Conservation (phyloP, 2,888 invertebrate genomes). For the Penaeus monodon region DNA sequence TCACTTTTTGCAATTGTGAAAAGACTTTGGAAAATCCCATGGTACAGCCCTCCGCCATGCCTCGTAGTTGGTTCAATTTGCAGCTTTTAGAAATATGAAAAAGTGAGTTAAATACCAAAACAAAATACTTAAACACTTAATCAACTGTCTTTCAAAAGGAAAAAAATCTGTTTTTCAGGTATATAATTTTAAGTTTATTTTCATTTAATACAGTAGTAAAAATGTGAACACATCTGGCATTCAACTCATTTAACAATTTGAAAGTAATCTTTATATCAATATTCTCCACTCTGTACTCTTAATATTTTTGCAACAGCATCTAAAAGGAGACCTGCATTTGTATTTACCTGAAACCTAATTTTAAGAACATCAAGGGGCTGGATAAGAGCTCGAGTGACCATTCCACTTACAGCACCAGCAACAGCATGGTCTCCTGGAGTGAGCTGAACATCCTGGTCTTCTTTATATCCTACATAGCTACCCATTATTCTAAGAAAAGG, state of each 20-base stretch:
- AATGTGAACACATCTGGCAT: too few relatives aligned
- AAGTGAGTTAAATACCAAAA: too few relatives aligned
- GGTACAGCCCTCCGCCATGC: slow-evolving; percentile 75
- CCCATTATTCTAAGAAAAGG: slow-evolving; percentile 36
- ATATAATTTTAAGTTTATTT: not conserved
- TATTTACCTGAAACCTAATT: slow-evolving; percentile 87
- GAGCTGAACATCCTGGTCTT: slow-evolving; percentile 31
- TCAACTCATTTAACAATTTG: too few relatives aligned
- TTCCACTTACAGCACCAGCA: slow-evolving; percentile 87
- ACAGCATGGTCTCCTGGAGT: slow-evolving; percentile 65
- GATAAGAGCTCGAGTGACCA: slow-evolving; percentile 82
- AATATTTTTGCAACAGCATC: not conserved
- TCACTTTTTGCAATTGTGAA: slow-evolving; percentile 86
- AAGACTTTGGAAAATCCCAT: slow-evolving; percentile 83
- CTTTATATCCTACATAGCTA: slow-evolving; percentile 46
- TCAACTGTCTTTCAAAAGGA: not conserved
- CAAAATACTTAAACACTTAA: slow-evolving; percentile 6
- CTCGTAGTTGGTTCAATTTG: slow-evolving; percentile 88
- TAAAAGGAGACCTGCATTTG: not conserved
- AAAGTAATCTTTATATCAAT: too few relatives aligned
- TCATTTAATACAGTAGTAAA: not conserved
- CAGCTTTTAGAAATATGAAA: slow-evolving; percentile 73
- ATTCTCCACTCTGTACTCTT: not conserved
- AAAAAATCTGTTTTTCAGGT: not conserved
- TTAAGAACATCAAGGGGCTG: slow-evolving; percentile 97